These are phyloP conservation scores for Odocoileus virginianus DNA, from an alignment of 2,113 vertebrate species.

Conservation along the genomic window DNA sequence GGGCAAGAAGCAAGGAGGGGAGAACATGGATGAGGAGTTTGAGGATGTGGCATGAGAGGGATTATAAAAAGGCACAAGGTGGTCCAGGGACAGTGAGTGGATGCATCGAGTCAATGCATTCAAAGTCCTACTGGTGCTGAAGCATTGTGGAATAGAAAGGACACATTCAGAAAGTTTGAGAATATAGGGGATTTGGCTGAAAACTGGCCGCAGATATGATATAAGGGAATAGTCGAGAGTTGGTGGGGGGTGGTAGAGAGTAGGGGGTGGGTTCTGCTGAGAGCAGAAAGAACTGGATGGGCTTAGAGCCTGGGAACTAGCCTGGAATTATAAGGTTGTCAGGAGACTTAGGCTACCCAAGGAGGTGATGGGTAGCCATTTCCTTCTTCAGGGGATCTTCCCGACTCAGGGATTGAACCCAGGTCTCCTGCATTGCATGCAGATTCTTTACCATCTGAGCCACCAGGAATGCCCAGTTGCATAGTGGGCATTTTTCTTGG, in stretches of 20 bases:
- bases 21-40: background rate
- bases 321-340: background rate
- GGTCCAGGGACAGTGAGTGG: background rate
- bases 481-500: background rate
- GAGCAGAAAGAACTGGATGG: background rate
- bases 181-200: background rate
- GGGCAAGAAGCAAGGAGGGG: background rate
- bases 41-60: background rate
- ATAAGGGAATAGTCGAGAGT: background rate
- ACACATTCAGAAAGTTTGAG: background rate
- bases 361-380: background rate
- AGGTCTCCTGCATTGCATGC: background rate
- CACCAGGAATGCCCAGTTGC: fast-evolving
- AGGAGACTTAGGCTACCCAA: background rate
- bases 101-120: background rate
- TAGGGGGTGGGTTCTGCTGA: background rate
- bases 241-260: background rate
- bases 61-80: background rate
- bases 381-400: background rate
- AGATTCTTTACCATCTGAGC: background rate
- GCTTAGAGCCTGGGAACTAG: background rate
- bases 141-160: background rate
- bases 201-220: background rate
- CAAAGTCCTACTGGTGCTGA: background rate
- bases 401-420: background rate